A percentile compares a stretch with the other conserved stretches of the same genome.
Evolutionary conservation across 2,113 vertebrate species (phyloP).

Genomic region (Pluvialis apricaria): DNA sequence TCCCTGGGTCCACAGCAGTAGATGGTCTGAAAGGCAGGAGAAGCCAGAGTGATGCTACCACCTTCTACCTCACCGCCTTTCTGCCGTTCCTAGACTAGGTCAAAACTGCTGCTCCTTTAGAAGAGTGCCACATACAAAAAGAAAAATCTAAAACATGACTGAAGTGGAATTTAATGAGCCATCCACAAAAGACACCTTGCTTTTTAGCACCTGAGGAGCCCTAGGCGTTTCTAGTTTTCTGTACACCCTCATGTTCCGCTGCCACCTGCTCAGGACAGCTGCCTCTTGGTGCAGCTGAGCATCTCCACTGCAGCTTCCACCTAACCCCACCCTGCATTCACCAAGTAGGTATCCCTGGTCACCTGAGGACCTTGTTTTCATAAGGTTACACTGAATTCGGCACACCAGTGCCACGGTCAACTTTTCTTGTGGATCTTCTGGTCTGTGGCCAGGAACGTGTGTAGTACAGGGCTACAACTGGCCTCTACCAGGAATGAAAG

Average conservation of each 20-base stretch:
- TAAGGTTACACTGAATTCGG: neutral
- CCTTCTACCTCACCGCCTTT: neutral
- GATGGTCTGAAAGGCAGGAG: neutral
- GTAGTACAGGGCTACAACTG: neutral
- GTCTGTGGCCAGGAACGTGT: neutral
- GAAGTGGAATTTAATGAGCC: neutral
- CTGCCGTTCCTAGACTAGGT: neutral
- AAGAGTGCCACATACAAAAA: neutral
- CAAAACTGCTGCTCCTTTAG: neutral
- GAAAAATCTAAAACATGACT: neutral
- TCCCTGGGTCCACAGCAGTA: neutral
- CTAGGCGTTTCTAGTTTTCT: neutral
- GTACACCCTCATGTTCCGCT: neutral
- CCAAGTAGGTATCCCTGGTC: neutral
- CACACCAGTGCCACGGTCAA: neutral
- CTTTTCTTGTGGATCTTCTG: neutral
- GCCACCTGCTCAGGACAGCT: neutral
- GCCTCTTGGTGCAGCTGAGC: neutral
- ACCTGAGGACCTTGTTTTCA: neutral
- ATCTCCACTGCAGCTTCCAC: neutral
- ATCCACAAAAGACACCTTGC: neutral
- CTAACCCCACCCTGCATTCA: neutral
- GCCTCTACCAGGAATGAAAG: neutral
- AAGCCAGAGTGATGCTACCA: neutral
- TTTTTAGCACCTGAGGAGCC: neutral